Conservation (phyloP, 1,140 invertebrate species). For the Aleiodes sp. region DNA sequence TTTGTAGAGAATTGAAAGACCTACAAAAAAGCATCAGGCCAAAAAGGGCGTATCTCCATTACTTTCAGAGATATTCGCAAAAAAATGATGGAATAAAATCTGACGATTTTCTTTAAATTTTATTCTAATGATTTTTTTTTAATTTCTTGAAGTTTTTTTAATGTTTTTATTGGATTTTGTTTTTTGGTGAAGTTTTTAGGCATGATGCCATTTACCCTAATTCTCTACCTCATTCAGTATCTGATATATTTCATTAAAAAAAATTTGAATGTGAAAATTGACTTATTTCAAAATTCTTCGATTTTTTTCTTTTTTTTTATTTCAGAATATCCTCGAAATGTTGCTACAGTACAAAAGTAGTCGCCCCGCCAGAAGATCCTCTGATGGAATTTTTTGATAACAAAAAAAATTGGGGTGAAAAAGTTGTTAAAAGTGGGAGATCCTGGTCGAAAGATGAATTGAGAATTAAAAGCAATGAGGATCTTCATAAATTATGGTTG, state of each 20-base stretch:
- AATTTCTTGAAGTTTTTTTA: too few species aligned
- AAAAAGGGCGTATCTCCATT: too few species aligned
- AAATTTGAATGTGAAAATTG: neutral
- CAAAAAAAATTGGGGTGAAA: constrained; percentile 84
- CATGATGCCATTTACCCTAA: too few species aligned
- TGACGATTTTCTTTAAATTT: too few species aligned
- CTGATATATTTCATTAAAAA: neutral
- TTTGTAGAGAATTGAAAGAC: too few species aligned
- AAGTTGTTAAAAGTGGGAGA: constrained; percentile 83
- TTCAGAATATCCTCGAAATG: constrained; percentile 6
- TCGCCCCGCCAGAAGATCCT: constrained; percentile 55
- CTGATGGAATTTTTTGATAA: constrained; percentile 95
- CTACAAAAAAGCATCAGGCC: too few species aligned
- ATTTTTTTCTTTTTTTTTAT: neutral
- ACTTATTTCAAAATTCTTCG: neutral
- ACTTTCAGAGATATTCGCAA: too few species aligned
- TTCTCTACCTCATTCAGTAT: too few species aligned
- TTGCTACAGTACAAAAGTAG: constrained; percentile 59
- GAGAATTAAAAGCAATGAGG: constrained; percentile 93
- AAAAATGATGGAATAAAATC: too few species aligned
- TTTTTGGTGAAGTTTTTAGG: too few species aligned
- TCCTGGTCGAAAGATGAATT: constrained; percentile 92
- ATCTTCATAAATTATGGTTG: constrained; percentile 98
- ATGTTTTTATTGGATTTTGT: too few species aligned
- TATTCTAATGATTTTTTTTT: too few species aligned